phyloP scores from a whole-genome alignment of 2,113 vertebrate species.

The Barbus barbus region DNA sequence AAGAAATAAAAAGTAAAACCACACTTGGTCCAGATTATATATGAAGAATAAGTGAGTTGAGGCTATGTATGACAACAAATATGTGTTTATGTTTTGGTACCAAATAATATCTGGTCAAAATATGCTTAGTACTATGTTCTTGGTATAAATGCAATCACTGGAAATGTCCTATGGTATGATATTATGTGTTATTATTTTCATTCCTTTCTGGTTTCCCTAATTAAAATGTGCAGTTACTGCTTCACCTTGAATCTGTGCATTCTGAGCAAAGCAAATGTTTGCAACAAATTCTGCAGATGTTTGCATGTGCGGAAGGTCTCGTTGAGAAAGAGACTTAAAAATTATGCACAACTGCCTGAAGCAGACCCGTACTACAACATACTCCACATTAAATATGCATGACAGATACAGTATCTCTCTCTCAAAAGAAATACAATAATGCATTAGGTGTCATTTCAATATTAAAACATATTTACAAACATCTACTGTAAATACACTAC shows the following conservation, averaged over 20 bases:
- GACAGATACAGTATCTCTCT: neutral
- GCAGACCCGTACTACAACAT: neutral
- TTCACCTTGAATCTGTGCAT: slow-evolving; percentile 9
- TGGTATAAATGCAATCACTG: neutral
- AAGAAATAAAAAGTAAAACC: neutral
- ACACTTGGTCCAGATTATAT: neutral
- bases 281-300: neutral
- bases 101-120: neutral
- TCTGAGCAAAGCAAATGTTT: neutral
- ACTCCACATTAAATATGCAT: neutral
- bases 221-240: neutral
- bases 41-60: neutral
- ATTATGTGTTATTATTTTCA: neutral
- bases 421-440: neutral
- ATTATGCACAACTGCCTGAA: neutral
- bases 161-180: neutral
- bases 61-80: neutral
- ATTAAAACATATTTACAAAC: neutral
- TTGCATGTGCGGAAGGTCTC: neutral
- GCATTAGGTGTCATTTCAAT: neutral
- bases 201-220: neutral
- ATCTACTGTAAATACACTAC: neutral
- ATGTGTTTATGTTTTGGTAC: neutral
- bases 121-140: neutral
- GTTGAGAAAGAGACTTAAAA: neutral